Percentiles rank a stretch among this genome's conserved stretches.
phyloP scores from a whole-genome alignment of 2,113 vertebrate genomes.

The Calidris pygmaea region DNA sequence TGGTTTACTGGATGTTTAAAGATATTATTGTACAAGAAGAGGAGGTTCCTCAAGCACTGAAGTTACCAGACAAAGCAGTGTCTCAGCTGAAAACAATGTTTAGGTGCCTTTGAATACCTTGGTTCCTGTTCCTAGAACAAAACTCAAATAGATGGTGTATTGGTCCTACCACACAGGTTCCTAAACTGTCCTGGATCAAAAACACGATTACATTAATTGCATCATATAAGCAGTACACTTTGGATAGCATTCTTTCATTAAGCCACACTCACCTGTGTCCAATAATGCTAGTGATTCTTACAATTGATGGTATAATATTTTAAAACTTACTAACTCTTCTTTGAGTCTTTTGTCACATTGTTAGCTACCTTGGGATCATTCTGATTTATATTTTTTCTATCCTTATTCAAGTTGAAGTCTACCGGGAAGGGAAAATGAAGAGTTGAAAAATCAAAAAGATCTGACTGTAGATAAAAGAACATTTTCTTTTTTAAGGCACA shows the following conservation, averaged over 20 bases:
- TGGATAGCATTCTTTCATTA: not conserved
- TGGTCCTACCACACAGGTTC: not conserved
- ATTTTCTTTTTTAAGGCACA: not conserved
- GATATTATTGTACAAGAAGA: not conserved
- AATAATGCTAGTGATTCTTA: not conserved
- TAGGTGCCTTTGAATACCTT: not conserved
- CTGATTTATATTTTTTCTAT: not conserved
- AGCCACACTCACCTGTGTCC: not conserved
- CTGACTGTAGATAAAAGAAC: not conserved
- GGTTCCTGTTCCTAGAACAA: not conserved
- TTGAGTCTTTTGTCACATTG: not conserved
- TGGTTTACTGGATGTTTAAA: not conserved
- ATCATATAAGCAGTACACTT: not conserved
- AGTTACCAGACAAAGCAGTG: not conserved
- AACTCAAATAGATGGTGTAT: rapidly evolving
- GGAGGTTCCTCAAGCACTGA: not conserved
- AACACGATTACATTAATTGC: not conserved
- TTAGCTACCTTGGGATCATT: not conserved
- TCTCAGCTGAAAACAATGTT: not conserved
- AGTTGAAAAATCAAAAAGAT: not conserved
- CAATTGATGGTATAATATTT: not conserved
- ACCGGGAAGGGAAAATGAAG: not conserved
- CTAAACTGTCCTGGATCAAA: not conserved
- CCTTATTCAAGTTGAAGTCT: not conserved
- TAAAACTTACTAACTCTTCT: not conserved